A percentile compares a stretch with the other conserved stretches of the same genome.
Evolutionary conservation across 23 tunicate genomes (phyloP).

Genomic region (Ciona savignyi): DNA sequence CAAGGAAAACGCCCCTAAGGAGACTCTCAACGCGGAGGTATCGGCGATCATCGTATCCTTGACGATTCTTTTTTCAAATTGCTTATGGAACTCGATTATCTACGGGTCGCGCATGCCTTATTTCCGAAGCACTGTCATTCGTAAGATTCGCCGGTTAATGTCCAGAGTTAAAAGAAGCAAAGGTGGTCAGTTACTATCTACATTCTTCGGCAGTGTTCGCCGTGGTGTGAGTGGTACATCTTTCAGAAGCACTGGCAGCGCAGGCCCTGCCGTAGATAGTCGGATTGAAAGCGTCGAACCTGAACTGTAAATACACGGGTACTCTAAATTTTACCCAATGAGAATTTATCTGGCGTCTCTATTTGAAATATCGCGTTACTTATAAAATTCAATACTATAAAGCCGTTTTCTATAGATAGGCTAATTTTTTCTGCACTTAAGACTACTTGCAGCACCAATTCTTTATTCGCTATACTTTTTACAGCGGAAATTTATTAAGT

Average conservation of each 20-base stretch:
- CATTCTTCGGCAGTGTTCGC: neutral
- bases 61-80: conserved; percentile 47
- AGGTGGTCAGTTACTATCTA: conserved; percentile 6
- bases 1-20: neutral
- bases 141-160: conserved; percentile 8
- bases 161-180: conserved; percentile 1
- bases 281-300: neutral
- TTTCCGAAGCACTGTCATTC: conserved; percentile 30
- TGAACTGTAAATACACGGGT: too few species aligned
- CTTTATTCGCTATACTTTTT: too few species aligned
- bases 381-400: too few species aligned
- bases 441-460: too few species aligned
- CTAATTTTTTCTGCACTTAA: too few species aligned
- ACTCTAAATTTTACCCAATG: too few species aligned
- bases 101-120: conserved; percentile 93
- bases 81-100: conserved; percentile 66
- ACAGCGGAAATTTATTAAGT: too few species aligned
- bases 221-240: neutral
- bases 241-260: neutral
- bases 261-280: neutral
- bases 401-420: too few species aligned
- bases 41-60: conserved; percentile 31
- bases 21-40: conserved; percentile 19
- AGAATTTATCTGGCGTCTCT: too few species aligned
- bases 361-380: too few species aligned